Evolutionary conservation across 2,113 vertebrate species (phyloP).

Genomic region (Orycteropus afer): DNA sequence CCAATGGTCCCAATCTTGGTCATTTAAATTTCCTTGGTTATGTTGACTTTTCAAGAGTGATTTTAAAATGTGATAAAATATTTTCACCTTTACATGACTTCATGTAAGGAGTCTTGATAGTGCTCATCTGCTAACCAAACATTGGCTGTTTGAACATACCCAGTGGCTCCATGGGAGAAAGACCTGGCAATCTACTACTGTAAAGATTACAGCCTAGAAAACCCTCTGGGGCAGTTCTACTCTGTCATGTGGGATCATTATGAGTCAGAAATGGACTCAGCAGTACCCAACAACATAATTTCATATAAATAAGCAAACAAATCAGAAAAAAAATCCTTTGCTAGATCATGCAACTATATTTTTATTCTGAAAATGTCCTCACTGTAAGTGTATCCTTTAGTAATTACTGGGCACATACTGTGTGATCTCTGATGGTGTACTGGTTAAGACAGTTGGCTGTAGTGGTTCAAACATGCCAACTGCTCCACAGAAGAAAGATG

Average conservation of each 20-base stretch:
- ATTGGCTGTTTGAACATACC: too few relatives aligned
- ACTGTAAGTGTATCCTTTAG: neutral
- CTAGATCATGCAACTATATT: neutral
- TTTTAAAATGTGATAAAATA: neutral
- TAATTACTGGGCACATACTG: neutral
- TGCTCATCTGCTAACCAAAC: too few relatives aligned
- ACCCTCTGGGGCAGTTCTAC: neutral
- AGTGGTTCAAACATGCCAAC: too few relatives aligned
- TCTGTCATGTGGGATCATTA: neutral
- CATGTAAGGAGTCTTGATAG: neutral
- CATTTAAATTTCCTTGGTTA: neutral
- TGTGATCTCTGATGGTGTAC: too few relatives aligned
- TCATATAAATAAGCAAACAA: neutral
- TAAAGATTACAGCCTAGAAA: neutral
- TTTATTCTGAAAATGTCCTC: neutral
- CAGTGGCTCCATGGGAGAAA: neutral
- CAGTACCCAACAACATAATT: neutral
- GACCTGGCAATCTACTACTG: neutral
- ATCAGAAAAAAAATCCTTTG: neutral
- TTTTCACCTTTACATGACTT: neutral
- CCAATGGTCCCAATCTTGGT: neutral
- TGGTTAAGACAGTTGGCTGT: too few relatives aligned
- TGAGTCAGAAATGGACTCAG: neutral
- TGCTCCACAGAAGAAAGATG: too few relatives aligned
- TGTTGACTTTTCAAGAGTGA: neutral